Conservation (phyloP, 2,888 invertebrate genomes). For the Thyatira batis region DNA sequence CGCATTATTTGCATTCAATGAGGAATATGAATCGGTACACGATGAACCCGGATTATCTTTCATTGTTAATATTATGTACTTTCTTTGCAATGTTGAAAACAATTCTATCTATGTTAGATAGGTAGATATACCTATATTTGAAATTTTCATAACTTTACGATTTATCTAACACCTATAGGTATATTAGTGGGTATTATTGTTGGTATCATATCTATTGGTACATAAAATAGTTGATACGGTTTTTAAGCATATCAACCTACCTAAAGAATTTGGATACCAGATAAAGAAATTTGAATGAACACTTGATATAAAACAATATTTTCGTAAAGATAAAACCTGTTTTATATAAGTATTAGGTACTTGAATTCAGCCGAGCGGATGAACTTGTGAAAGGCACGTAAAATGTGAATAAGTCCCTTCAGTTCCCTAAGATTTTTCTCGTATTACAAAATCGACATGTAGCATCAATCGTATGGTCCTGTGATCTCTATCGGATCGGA, state of each 20-base stretch:
- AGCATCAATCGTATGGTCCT: conserved; percentile 7
- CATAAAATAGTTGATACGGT: no score
- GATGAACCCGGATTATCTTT: not conserved
- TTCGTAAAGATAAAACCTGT: not conserved
- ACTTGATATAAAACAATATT: no score
- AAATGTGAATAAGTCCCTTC: conserved; percentile 4
- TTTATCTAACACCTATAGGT: no score
- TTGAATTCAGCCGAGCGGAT: not conserved
- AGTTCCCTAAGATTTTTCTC: conserved; percentile 17
- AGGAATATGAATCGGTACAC: conserved; percentile 20
- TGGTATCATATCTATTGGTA: no score
- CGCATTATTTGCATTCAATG: conserved; percentile 69
- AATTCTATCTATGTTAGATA: not conserved
- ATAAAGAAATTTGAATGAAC: no score
- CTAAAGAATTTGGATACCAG: no score
- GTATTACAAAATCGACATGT: not conserved
- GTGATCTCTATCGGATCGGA: conserved; percentile 23
- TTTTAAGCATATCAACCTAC: no score
- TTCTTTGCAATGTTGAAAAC: not conserved
- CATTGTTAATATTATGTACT: not conserved
- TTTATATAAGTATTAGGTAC: not conserved
- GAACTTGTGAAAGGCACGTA: not conserved
- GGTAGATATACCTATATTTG: no score
- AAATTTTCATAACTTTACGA: no score
- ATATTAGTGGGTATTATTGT: no score